phyloP scores from a whole-genome alignment of 2,113 vertebrate genomes.

The Bothrops jararaca region DNA sequence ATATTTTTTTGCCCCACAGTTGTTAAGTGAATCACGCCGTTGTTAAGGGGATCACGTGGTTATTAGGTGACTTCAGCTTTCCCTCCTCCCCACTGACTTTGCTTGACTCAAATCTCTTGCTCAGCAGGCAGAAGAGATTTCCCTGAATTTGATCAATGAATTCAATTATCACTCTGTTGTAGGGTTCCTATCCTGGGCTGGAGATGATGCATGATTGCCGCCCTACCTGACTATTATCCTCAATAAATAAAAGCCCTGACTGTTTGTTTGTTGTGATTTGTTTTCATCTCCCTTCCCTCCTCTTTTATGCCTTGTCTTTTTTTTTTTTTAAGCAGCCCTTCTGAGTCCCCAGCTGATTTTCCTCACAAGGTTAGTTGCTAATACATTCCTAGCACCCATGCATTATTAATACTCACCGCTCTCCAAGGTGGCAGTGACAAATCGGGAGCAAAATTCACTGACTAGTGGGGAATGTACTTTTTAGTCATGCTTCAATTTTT shows the following conservation, averaged over 20 bases:
- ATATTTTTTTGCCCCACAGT: not conserved
- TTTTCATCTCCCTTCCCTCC: not conserved
- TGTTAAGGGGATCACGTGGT: not conserved
- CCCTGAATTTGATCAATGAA: slow-evolving; percentile 85
- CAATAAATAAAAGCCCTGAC: slow-evolving; percentile 74
- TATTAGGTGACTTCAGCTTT: not conserved
- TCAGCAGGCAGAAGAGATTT: not conserved
- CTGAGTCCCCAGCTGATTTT: slow-evolving; percentile 83
- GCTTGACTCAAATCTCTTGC: slow-evolving; percentile 18
- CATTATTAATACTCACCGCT: slow-evolving; percentile 97
- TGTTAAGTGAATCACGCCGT: not conserved
- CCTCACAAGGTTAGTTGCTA: slow-evolving; percentile 93
- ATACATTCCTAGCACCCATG: slow-evolving; percentile 94
- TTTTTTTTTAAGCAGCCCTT: slow-evolving; percentile 66
- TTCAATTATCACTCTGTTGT: slow-evolving; percentile 81
- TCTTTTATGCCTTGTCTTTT: slow-evolving; percentile 1
- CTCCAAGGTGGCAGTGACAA: slow-evolving; percentile 99
- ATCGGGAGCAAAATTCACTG: slow-evolving; percentile 95
- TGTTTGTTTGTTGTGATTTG: not conserved
- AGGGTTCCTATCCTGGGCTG: slow-evolving; percentile 68
- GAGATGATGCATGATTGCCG: slow-evolving; percentile 72
- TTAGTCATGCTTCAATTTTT: slow-evolving; percentile 97
- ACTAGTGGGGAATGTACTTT: slow-evolving; percentile 96
- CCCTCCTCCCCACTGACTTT: not conserved
- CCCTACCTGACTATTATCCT: slow-evolving; percentile 74